These are phyloP conservation scores for Echinometra lucunter DNA, from an alignment of 53 echinoderm and acorn worm genomes.

Conservation along the genomic window DNA sequence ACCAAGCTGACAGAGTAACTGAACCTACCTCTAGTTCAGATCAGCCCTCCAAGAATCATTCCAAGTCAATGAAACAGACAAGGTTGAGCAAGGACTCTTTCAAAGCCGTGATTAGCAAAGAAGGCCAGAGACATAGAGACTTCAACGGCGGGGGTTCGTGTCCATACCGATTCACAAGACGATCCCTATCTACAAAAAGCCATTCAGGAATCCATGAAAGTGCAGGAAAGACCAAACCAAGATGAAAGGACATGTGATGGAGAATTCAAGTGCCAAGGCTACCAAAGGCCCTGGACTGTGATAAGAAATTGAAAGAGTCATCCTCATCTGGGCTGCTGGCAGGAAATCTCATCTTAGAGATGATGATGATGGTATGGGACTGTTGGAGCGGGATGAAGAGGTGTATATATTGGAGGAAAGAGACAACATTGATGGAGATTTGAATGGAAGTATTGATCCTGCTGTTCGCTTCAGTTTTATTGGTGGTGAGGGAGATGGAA, in stretches of 20 bases:
- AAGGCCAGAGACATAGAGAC: not conserved
- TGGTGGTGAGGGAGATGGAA: slow-evolving; percentile 21
- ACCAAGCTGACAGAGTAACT: not conserved
- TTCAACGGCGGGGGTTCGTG: slow-evolving; percentile 38
- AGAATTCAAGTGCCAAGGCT: slow-evolving; percentile 46
- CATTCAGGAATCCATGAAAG: slow-evolving; percentile 34
- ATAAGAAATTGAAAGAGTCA: not conserved
- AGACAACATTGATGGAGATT: slow-evolving; percentile 12
- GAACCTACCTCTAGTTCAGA: not conserved
- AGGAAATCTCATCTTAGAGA: not conserved
- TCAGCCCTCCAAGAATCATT: not conserved
- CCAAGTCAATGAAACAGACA: slow-evolving; percentile 23
- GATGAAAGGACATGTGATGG: not conserved
- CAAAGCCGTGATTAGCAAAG: slow-evolving; percentile 19
- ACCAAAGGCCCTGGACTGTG: not conserved
- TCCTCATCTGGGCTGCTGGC: not conserved
- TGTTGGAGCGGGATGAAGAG: not conserved
- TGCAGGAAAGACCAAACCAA: not conserved
- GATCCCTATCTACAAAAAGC: slow-evolving; percentile 54
- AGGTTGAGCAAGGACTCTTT: slow-evolving; percentile 54
- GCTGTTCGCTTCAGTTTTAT: slow-evolving; percentile 53
- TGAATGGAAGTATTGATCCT: slow-evolving; percentile 65
- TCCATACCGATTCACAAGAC: slow-evolving; percentile 51
- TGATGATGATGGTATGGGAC: not conserved
- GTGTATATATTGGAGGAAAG: not conserved